Conservation (phyloP, 2,113 vertebrate species). For the Sapayoa aenigma region DNA sequence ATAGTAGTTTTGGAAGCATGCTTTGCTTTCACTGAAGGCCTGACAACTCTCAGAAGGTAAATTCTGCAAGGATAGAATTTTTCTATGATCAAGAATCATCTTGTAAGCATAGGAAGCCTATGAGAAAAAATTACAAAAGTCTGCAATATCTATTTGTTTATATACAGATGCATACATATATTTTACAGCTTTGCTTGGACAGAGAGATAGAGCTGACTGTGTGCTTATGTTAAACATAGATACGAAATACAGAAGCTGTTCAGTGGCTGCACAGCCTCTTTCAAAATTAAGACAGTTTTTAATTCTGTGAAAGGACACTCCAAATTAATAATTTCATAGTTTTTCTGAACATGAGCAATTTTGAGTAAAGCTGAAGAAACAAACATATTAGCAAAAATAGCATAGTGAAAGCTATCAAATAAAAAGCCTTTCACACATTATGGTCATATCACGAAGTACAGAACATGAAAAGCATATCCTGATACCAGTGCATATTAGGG, state of each 20-base stretch:
- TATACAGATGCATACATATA: neutral
- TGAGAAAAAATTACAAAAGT: neutral
- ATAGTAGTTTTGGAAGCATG: neutral
- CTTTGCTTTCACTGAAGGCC: neutral
- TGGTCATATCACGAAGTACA: neutral
- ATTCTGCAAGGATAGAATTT: neutral
- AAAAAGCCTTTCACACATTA: neutral
- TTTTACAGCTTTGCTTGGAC: neutral
- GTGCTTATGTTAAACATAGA: neutral
- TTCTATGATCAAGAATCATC: neutral
- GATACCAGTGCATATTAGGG: neutral
- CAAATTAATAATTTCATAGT: neutral
- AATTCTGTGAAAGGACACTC: neutral
- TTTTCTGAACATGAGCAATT: neutral
- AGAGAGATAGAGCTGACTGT: neutral
- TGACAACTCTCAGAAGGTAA: neutral
- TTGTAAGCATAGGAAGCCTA: neutral
- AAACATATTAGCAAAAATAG: neutral
- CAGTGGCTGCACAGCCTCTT: neutral
- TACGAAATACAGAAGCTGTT: neutral
- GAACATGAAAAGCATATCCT: neutral
- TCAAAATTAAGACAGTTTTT: neutral
- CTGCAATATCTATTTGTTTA: fast-evolving
- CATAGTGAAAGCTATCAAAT: neutral
- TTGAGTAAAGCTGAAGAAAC: neutral